Evolutionary conservation across 2,113 vertebrate species (phyloP), one percentile per base, ranked within the genome.

Genomic region (Atlantisia rogersi): DNA sequence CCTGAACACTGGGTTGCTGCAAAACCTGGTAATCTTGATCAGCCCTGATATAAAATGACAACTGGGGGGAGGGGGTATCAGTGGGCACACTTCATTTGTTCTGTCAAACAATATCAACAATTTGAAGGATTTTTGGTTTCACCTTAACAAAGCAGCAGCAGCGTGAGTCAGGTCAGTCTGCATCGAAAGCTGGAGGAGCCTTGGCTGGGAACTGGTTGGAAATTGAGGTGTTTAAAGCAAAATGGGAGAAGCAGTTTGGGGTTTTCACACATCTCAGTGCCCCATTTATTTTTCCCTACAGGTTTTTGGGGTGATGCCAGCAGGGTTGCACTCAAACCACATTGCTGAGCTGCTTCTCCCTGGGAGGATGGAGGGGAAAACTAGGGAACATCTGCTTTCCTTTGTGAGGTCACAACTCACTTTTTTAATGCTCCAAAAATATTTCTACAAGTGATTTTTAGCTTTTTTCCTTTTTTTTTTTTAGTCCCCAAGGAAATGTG

Each of bases 401-500:
- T 79, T 25, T 56, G 62, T 62, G 40, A 6, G 7, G 15, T 58
- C 17, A 15, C 14, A 25, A 4, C n/a, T 48, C 11, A 0, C 70
- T 83, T 55, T 55, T 17, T 35, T 19, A 25, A 19, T 15, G 76
- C 58, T 88, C 26, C 44, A 68, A 80, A 76, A 52, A 31, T 5
- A 68, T 17, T 62, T 35, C 3, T 24, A 15, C 0, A 0, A 15
- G 15, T 3, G 4, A 44, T 21, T 71, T 52, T 20, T 5, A 7
- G 6, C 1, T 18, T 32, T 14, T 71, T 52, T 46, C 17, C 7
- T 46, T 52, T 52, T 13, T 52, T 52, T 25, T 50, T 52, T 26
- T 53, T 46, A 53, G 17, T 22, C 85, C n/a, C 46, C 1, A 4
- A 10, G 37, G 31, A 67, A 60, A 86, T 2, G 22, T 0, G 11